Evolutionary conservation across 2,113 vertebrate species (phyloP).

Genomic region (Gyps fulvus): DNA sequence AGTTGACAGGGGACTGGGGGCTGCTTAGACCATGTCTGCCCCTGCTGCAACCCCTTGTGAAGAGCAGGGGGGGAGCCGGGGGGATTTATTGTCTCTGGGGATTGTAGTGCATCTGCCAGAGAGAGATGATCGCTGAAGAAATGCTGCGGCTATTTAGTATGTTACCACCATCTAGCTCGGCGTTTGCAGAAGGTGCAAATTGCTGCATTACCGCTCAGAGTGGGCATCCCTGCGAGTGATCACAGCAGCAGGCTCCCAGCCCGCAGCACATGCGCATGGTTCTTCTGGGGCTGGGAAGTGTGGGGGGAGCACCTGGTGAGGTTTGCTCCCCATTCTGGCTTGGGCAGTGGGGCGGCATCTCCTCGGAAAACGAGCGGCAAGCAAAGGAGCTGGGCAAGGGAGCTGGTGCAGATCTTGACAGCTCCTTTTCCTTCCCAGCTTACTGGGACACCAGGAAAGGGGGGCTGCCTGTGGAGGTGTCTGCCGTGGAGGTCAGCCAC

Average conservation of each 20-base stretch:
- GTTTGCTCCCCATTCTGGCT: not conserved
- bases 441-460: constrained; percentile 95
- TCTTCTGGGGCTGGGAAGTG: not conserved
- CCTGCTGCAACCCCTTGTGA: not conserved
- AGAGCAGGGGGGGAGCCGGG: not conserved
- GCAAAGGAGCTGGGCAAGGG: not conserved
- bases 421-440: constrained; percentile 62
- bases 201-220: rapidly evolving
- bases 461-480: constrained; percentile 81
- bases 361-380: rapidly evolving
- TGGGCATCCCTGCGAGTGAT: not conserved
- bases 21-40: not conserved
- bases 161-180: not conserved
- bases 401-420: not conserved
- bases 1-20: not conserved
- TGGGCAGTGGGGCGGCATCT: not conserved
- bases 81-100: not conserved
- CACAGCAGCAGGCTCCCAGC: not conserved
- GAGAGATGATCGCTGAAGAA: not conserved
- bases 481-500: constrained; percentile 87
- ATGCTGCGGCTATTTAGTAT: rapidly evolving
- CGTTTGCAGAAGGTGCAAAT: not conserved
- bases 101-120: not conserved
- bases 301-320: rapidly evolving
- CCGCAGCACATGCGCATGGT: rapidly evolving